Conservation (phyloP, 2,113 vertebrate species). For the Pluvialis apricaria region DNA sequence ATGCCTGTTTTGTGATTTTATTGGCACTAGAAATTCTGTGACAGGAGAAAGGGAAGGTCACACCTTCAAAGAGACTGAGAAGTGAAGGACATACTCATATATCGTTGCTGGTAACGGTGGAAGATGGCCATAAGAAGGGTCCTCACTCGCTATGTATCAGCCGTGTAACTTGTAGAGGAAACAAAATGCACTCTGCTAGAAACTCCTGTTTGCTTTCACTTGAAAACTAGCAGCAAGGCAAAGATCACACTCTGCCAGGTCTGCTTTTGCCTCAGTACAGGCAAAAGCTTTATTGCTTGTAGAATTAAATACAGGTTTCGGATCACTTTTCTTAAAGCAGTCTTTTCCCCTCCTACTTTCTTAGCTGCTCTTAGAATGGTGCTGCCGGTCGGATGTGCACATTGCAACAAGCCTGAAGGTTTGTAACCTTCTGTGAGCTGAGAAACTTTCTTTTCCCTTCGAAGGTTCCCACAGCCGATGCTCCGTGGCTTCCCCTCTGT, state of each 20-base stretch:
- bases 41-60: background rate
- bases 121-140: background rate
- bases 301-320: background rate
- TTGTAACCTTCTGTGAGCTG: background rate
- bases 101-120: rapidly evolving
- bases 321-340: background rate
- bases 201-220: background rate
- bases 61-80: background rate
- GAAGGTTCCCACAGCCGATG: background rate
- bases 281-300: background rate
- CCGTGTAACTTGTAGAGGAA: background rate
- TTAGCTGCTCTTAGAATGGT: background rate
- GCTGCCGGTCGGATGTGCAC: background rate
- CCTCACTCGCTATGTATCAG: rapidly evolving
- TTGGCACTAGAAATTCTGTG: background rate
- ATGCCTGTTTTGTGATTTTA: background rate
- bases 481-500: background rate
- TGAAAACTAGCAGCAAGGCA: background rate
- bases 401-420: background rate
- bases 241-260: background rate
- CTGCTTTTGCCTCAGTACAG: background rate
- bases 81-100: background rate
- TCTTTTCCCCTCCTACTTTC: background rate
- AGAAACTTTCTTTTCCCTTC: background rate
- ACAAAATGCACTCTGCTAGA: background rate